These are phyloP conservation scores for Campoplex nolae DNA, from an alignment of 2,888 invertebrate genomes.

Conservation along the genomic window DNA sequence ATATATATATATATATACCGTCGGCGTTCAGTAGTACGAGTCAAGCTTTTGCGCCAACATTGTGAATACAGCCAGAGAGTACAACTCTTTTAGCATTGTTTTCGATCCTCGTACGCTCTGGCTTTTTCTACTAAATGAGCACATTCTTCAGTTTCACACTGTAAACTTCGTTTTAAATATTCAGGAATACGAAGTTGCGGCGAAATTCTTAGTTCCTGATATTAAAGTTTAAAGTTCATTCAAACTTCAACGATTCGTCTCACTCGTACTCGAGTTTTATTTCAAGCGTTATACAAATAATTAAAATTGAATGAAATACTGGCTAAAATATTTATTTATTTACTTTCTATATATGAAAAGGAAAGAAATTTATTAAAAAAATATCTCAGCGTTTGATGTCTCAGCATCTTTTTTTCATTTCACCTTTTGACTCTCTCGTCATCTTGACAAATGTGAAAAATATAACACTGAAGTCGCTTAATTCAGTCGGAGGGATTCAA, in stretches of 20 bases:
- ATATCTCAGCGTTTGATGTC: background rate
- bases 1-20: background rate
- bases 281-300: background rate
- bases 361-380: no score
- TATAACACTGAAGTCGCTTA: background rate
- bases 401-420: background rate
- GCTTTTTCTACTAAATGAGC: background rate
- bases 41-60: slow-evolving; percentile 35
- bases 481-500: background rate
- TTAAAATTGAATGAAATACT: background rate
- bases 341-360: background rate
- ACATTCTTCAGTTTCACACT: slow-evolving; percentile 7
- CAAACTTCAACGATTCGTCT: background rate
- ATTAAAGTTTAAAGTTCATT: background rate
- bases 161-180: slow-evolving; percentile 9
- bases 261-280: background rate
- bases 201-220: background rate
- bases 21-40: slow-evolving; percentile 45
- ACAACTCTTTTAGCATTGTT: slow-evolving; percentile 41
- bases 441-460: background rate
- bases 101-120: slow-evolving; percentile 24
- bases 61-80: background rate
- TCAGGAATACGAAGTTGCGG: background rate
- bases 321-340: background rate
- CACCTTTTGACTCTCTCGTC: background rate